These are phyloP conservation scores for Tetraneura akinire DNA, from an alignment of 1,140 invertebrate genomes.

Conservation along the genomic window DNA sequence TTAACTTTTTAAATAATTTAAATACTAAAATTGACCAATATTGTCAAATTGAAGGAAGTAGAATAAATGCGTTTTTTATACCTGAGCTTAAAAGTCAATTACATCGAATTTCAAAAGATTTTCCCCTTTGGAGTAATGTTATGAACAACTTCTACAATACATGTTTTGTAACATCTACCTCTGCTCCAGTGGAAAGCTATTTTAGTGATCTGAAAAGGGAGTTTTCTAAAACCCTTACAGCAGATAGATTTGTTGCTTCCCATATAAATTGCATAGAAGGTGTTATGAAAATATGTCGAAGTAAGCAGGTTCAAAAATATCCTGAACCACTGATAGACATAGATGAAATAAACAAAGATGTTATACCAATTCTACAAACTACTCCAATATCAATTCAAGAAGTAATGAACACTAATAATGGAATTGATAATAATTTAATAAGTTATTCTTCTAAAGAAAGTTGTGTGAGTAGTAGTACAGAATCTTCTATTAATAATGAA, in stretches of 20 bases:
- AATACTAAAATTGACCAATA: not conserved
- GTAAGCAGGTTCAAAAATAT: not conserved
- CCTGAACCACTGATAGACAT: not conserved
- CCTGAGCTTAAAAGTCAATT: not conserved
- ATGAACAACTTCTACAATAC: not conserved
- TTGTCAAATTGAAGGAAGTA: not conserved
- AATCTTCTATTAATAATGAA: not conserved
- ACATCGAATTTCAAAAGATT: not conserved
- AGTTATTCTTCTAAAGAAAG: too few species aligned
- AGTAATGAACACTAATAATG: too few species aligned
- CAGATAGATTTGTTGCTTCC: not conserved
- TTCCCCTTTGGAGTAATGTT: not conserved
- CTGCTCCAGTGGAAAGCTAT: not conserved
- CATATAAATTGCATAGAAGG: not conserved
- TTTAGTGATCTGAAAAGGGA: not conserved
- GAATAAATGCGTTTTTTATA: not conserved
- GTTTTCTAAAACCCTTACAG: not conserved
- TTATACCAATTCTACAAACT: not conserved
- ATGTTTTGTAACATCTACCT: not conserved
- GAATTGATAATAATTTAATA: too few species aligned
- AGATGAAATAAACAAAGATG: not conserved
- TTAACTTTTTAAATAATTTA: not conserved
- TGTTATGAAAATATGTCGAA: not conserved
- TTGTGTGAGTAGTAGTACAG: too few species aligned
- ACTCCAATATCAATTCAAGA: not conserved